These are phyloP conservation scores for Limulus polyphemus DNA, from an alignment of 2,888 invertebrate species.

Conservation along the genomic window DNA sequence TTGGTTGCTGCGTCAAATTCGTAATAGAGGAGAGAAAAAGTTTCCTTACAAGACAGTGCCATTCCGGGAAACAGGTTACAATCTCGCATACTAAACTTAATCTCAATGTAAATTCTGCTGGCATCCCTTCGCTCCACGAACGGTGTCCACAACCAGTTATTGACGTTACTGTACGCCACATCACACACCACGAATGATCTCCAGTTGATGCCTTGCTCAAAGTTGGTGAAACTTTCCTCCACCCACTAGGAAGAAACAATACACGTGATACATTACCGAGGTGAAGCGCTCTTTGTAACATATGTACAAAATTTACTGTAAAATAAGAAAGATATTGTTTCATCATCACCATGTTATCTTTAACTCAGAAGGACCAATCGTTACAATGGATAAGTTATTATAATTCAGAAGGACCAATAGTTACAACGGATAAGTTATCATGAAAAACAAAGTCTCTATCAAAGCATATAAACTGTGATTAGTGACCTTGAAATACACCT, in stretches of 20 bases:
- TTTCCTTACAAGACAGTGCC: conserved; percentile 67
- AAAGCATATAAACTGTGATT: too few relatives aligned
- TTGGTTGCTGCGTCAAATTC: conserved; percentile 86
- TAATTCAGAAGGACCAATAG: too few relatives aligned
- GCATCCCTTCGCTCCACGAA: conserved; percentile 86
- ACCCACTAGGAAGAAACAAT: conserved; percentile 54
- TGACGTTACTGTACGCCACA: conserved; percentile 84
- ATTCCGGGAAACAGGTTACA: conserved; percentile 67
- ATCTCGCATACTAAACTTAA: conserved; percentile 91
- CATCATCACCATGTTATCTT: too few relatives aligned
- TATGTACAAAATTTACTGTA: too few relatives aligned
- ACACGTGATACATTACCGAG: too few relatives aligned
- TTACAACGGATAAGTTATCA: too few relatives aligned
- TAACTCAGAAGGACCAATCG: too few relatives aligned
- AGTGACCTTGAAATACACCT: too few relatives aligned
- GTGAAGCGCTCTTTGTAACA: too few relatives aligned
- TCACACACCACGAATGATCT: conserved; percentile 93
- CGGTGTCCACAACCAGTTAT: conserved; percentile 97
- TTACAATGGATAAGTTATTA: too few relatives aligned
- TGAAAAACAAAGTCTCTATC: too few relatives aligned
- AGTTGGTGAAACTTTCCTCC: conserved; percentile 89
- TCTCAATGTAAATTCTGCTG: conserved; percentile 89
- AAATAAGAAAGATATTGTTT: too few relatives aligned
- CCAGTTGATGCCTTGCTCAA: conserved; percentile 90
- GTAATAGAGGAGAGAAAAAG: conserved; percentile 86